These are phyloP conservation scores for Platichthys stellatus DNA, from an alignment of 2,113 vertebrate genomes.

Conservation along the genomic window DNA sequence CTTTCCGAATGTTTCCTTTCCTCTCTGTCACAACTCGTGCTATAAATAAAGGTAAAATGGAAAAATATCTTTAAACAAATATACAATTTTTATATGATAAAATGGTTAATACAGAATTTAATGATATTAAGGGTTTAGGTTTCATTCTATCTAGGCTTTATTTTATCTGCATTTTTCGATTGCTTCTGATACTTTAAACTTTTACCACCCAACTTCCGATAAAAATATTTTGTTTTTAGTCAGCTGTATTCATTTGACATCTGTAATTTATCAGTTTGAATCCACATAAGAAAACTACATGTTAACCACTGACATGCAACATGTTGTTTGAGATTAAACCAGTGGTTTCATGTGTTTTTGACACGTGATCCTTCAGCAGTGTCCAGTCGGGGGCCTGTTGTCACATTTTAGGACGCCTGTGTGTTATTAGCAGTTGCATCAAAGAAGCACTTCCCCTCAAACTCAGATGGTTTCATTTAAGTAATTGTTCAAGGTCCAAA, in stretches of 20 bases:
- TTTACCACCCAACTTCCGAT: no score
- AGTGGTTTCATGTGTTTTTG: neutral
- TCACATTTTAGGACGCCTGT: neutral
- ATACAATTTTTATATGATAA: no score
- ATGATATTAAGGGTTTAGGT: neutral
- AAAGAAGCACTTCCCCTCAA: neutral
- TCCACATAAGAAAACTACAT: neutral
- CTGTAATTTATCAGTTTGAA: neutral
- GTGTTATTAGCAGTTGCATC: neutral
- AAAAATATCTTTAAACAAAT: no score
- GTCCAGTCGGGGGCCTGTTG: neutral
- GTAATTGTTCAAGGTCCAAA: neutral
- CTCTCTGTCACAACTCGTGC: no score
- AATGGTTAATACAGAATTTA: no score
- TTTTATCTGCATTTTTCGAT: no score
- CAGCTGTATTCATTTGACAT: no score
- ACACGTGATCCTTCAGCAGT: neutral
- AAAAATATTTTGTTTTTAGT: no score
- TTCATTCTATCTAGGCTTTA: no score
- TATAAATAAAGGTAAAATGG: no score
- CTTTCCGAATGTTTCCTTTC: no score
- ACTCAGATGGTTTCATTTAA: slow-evolving; percentile 12
- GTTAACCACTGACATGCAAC: neutral
- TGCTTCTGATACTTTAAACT: no score
- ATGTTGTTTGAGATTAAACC: neutral